These are phyloP conservation scores for Catharus bicknelli DNA, from an alignment of 2,113 vertebrate species.

Conservation along the genomic window DNA sequence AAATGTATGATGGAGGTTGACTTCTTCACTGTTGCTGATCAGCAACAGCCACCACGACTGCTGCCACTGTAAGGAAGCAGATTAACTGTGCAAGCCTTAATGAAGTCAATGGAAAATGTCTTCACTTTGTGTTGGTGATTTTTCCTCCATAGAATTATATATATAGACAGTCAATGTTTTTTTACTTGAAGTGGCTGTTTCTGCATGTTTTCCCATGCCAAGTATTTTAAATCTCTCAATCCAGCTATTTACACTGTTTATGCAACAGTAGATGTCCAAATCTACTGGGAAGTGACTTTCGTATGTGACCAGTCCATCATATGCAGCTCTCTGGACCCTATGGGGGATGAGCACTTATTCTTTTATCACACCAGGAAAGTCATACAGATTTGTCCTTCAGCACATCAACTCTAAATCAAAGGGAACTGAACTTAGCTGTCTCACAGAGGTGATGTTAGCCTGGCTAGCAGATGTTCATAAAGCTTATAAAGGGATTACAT, in stretches of 20 bases:
- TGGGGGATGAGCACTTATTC: fast-evolving
- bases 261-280: not conserved
- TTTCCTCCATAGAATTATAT: not conserved
- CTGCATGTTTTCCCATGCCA: not conserved
- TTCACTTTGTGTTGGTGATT: not conserved
- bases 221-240: constrained; percentile 2
- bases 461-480: not conserved
- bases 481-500: not conserved
- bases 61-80: not conserved
- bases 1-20: not conserved
- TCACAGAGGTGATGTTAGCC: not conserved
- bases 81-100: not conserved
- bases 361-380: not conserved
- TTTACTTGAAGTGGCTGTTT: not conserved
- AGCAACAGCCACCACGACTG: not conserved
- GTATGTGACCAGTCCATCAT: not conserved
- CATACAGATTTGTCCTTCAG: not conserved
- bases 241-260: not conserved
- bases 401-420: not conserved
- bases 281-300: not conserved
- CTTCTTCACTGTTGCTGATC: not conserved
- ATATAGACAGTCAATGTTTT: not conserved
- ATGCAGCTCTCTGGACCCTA: not conserved
- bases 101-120: not conserved
- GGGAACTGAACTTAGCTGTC: not conserved